phyloP scores from a whole-genome alignment of 1,140 invertebrate genomes.

The Coptotermes formosanus region DNA sequence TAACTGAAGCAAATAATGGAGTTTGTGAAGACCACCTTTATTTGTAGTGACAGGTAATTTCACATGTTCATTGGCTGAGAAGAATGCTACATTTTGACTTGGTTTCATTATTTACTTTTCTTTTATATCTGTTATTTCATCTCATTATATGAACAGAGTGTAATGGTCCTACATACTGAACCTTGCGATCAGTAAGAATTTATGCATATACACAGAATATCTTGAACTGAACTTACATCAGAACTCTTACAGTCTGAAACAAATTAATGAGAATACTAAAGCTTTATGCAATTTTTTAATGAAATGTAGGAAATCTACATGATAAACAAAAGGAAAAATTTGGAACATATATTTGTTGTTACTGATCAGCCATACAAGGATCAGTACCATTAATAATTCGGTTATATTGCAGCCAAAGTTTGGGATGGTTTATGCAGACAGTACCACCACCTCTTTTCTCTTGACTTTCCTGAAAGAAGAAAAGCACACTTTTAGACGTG shows the following conservation, averaged over 20 bases:
- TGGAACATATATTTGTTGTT: neutral
- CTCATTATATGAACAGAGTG: too few relatives aligned
- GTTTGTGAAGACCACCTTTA: too few relatives aligned
- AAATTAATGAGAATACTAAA: neutral
- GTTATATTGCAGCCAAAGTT: slow-evolving; percentile 56
- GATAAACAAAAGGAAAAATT: neutral
- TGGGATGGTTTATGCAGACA: slow-evolving; percentile 62
- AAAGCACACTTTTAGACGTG: slow-evolving; percentile 28
- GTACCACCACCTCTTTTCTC: slow-evolving; percentile 76
- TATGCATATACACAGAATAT: neutral
- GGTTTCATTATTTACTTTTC: too few relatives aligned
- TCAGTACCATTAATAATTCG: slow-evolving; percentile 49
- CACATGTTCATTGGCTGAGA: too few relatives aligned
- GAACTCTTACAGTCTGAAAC: neutral
- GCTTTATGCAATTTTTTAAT: neutral
- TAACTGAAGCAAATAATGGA: too few relatives aligned
- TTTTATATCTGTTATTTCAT: too few relatives aligned
- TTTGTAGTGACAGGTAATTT: too few relatives aligned
- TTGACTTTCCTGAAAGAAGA: slow-evolving; percentile 64
- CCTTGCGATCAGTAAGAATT: neutral
- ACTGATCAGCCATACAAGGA: slow-evolving; percentile 42
- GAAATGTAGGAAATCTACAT: neutral
- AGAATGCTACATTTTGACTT: too few relatives aligned
- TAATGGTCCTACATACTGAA: neutral
- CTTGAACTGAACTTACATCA: neutral